phyloP scores from a whole-genome alignment of 2,888 invertebrate genomes.

The Heliconius erato region DNA sequence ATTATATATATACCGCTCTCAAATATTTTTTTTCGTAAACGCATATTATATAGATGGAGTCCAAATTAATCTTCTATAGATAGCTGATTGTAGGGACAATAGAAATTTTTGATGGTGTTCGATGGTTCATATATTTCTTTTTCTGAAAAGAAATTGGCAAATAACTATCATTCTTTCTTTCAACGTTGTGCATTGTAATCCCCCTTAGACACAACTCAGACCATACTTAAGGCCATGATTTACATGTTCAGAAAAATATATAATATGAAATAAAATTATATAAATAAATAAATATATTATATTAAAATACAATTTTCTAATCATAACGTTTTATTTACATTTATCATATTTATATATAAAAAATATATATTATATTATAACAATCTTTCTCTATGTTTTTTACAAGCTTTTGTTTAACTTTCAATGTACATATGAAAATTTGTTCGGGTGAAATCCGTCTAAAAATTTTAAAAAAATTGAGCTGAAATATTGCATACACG shows the following conservation, averaged over 20 bases:
- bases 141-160: constrained; percentile 39
- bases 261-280: too few relatives aligned
- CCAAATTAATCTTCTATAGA: neutral
- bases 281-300: too few relatives aligned
- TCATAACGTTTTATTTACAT: too few relatives aligned
- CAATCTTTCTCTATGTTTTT: too few relatives aligned
- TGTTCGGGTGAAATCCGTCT: too few relatives aligned
- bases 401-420: too few relatives aligned
- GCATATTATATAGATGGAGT: neutral
- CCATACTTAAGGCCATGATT: neutral
- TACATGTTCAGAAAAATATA: neutral
- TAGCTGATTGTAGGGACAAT: constrained; percentile 18
- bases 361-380: too few relatives aligned
- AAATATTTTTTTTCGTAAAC: neutral
- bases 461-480: too few relatives aligned
- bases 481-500: neutral
- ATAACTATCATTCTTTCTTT: constrained; percentile 48
- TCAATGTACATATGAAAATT: too few relatives aligned
- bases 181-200: constrained; percentile 41
- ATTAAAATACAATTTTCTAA: too few relatives aligned
- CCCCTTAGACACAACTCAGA: neutral
- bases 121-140: constrained; percentile 36
- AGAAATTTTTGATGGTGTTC: constrained; percentile 32
- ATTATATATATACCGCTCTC: too few relatives aligned
- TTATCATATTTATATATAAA: too few relatives aligned